phyloP scores from a whole-genome alignment of 2,113 vertebrate species.

The Dinomys branickii region DNA sequence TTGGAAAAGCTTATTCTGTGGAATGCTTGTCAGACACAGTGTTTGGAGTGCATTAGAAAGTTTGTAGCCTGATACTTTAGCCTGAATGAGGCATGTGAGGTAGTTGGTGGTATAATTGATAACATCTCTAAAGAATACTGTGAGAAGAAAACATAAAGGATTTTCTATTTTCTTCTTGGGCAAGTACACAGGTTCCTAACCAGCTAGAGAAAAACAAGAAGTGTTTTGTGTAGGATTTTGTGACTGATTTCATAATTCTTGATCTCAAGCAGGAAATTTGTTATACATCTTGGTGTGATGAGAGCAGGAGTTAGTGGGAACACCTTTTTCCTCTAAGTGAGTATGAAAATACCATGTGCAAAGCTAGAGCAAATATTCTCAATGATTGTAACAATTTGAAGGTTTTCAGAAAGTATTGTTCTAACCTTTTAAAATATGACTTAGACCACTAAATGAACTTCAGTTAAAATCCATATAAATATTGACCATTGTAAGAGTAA shows the following conservation, averaged over 20 bases:
- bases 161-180: constrained; percentile 26
- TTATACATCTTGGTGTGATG: neutral
- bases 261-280: neutral
- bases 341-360: neutral
- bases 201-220: neutral
- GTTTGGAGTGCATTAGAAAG: constrained; percentile 19
- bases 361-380: neutral
- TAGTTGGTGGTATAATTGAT: neutral
- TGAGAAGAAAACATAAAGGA: constrained; percentile 17
- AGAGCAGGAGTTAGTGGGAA: neutral
- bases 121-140: neutral
- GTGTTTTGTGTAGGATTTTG: neutral
- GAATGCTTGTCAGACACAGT: neutral
- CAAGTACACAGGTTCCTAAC: neutral
- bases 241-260: neutral
- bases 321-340: neutral
- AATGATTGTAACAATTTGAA: neutral
- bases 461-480: constrained; percentile 5
- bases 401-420: neutral
- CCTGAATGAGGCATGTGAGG: neutral
- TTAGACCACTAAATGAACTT: neutral
- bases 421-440: constrained; percentile 2
- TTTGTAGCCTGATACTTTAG: neutral
- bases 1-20: neutral
- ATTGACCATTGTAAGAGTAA: neutral